A percentile compares a stretch with the other conserved stretches of the same genome.
Evolutionary conservation across 2,888 invertebrate genomes (phyloP).

Genomic region (Eugnorisma glareosa): DNA sequence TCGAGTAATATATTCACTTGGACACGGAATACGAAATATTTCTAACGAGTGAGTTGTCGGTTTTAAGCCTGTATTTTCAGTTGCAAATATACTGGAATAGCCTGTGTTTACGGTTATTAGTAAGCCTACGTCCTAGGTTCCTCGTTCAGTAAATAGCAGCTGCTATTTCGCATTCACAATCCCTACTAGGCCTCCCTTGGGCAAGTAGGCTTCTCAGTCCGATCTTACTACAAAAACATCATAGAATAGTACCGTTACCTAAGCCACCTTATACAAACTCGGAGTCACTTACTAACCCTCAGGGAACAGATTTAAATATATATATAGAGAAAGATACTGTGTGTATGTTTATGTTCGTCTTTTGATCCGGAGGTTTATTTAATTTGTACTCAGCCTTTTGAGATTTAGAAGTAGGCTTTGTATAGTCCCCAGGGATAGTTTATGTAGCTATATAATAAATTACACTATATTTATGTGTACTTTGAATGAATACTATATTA

Average conservation of each 20-base stretch:
- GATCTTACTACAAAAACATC: conserved; percentile 27
- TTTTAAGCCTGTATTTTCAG: conserved; percentile 6
- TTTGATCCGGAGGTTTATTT: conserved; percentile 44
- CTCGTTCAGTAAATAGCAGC: background rate
- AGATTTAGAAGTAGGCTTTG: background rate
- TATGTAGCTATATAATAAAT: background rate
- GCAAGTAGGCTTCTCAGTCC: conserved; percentile 12
- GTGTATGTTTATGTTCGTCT: conserved; percentile 18
- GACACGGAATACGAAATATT: conserved; percentile 9
- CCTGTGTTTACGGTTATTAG: background rate
- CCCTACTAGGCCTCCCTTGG: conserved; percentile 5
- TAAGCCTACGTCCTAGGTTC: background rate
- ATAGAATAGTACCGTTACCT: conserved; percentile 9
- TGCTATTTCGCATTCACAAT: conserved; percentile 4
- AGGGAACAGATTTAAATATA: conserved; percentile 40
- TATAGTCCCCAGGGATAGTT: background rate
- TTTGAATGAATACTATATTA: no score
- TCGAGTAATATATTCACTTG: conserved; percentile 23
- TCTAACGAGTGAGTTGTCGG: conserved; percentile 14
- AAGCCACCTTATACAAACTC: conserved; percentile 23
- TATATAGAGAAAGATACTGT: conserved; percentile 31
- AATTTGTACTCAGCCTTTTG: conserved; percentile 31
- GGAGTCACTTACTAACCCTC: conserved; percentile 28
- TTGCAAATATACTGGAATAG: background rate
- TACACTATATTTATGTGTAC: background rate